A percentile compares a stretch with the other conserved stretches of the same genome.
phyloP scores from a whole-genome alignment of 2,113 vertebrate genomes.

The Semnornis frantzii region DNA sequence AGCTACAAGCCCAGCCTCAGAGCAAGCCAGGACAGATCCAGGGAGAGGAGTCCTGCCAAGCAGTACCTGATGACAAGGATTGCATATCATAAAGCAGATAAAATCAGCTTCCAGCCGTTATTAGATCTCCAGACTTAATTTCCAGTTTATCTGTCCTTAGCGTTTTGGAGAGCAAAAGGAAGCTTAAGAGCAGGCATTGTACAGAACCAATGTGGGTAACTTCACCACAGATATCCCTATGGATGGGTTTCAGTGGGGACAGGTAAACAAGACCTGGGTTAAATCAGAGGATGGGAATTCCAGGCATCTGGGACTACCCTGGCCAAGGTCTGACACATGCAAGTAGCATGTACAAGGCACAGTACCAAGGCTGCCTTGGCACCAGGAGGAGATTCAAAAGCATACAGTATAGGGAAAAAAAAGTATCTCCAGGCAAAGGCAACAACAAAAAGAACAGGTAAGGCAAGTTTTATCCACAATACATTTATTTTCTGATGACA shows the following conservation, averaged over 20 bases:
- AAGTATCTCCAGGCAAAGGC: background rate
- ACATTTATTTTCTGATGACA: background rate
- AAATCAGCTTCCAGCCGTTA: background rate
- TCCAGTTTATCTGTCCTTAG: background rate
- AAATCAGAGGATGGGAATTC: background rate
- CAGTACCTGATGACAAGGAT: background rate
- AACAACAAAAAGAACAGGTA: background rate
- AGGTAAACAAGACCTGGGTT: background rate
- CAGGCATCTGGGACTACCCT: background rate
- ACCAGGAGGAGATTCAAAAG: background rate
- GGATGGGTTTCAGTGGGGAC: background rate
- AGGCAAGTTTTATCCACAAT: background rate
- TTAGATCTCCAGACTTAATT: background rate
- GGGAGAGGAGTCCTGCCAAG: background rate
- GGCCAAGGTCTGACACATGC: background rate
- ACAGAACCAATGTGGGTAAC: background rate
- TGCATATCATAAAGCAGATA: background rate
- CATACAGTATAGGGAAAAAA: background rate
- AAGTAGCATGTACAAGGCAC: background rate
- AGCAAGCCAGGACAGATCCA: background rate
- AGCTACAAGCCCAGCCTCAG: background rate
- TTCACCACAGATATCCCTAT: background rate
- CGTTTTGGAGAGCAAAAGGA: background rate
- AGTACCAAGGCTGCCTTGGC: background rate
- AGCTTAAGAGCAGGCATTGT: background rate